These are phyloP conservation scores for Crotalus helleri DNA, from an alignment of 2,113 vertebrate species.

Conservation along the genomic window DNA sequence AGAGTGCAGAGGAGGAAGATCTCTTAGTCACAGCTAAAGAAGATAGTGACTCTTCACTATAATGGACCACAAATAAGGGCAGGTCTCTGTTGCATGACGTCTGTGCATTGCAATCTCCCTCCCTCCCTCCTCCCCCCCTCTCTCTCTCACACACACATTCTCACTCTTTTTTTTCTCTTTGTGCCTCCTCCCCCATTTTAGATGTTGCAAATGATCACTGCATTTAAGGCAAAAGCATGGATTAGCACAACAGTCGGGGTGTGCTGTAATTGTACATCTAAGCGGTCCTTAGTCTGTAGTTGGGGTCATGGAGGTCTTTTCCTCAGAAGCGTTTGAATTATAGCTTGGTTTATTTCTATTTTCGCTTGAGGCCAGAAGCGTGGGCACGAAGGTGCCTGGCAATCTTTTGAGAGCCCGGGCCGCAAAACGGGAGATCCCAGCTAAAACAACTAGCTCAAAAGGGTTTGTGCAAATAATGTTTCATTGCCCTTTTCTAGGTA, in stretches of 20 bases:
- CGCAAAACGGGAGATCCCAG: conserved; percentile 21
- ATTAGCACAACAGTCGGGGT: conserved; percentile 42
- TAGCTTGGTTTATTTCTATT: conserved; percentile 65
- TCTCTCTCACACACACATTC: neutral
- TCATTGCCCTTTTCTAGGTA: neutral
- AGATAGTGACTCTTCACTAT: conserved; percentile 43
- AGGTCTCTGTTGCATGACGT: conserved; percentile 32
- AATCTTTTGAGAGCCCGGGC: conserved; percentile 51
- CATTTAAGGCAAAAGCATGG: conserved; percentile 55
- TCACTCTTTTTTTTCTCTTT: neutral
- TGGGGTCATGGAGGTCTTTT: conserved; percentile 61
- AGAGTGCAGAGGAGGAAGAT: conserved; percentile 55
- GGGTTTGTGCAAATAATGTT: conserved; percentile 21
- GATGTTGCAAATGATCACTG: conserved; percentile 54
- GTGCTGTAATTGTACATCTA: conserved; percentile 66
- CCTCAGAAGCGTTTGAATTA: conserved; percentile 69
- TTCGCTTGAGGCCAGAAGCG: conserved; percentile 62
- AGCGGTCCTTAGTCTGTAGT: conserved; percentile 52
- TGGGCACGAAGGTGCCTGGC: conserved; percentile 61
- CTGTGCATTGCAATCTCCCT: neutral
- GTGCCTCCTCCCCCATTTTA: conserved; percentile 8
- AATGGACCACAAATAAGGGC: conserved; percentile 43
- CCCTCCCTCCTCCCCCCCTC: neutral
- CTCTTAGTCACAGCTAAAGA: conserved; percentile 51
- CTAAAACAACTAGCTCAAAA: conserved; percentile 31